phyloP scores from a whole-genome alignment of 2,888 invertebrate species.

The Tipula unca region DNA sequence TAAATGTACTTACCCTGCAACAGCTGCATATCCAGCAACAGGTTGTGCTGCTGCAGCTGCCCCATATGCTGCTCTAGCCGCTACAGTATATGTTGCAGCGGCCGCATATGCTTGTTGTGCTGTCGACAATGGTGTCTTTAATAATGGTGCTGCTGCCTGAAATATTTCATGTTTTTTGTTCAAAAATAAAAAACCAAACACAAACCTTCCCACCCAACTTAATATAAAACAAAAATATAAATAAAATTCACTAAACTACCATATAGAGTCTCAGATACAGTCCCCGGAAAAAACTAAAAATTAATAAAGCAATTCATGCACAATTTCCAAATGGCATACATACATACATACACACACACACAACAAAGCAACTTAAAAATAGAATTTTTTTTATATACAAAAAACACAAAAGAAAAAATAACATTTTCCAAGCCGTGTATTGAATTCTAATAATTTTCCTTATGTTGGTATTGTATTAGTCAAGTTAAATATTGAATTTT shows the following conservation, averaged over 20 bases:
- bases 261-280: background rate
- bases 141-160: conserved; percentile 67
- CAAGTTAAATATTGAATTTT: background rate
- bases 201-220: background rate
- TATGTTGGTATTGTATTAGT: background rate
- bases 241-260: background rate
- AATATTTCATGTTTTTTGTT: conserved; percentile 34
- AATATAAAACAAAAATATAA: background rate
- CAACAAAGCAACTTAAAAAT: conserved; percentile 1
- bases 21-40: conserved; percentile 64
- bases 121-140: conserved; percentile 74
- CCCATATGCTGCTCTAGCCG: conserved; percentile 72
- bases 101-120: conserved; percentile 85
- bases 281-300: background rate
- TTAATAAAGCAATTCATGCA: background rate
- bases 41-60: conserved; percentile 55
- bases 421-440: background rate
- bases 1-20: conserved; percentile 52
- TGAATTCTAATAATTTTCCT: background rate
- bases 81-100: conserved; percentile 79
- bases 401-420: background rate
- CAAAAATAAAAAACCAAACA: background rate
- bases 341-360: background rate
- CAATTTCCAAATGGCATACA: background rate
- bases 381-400: background rate